phyloP scores from a whole-genome alignment of 1,140 invertebrate species.

The Uloborus diversus region DNA sequence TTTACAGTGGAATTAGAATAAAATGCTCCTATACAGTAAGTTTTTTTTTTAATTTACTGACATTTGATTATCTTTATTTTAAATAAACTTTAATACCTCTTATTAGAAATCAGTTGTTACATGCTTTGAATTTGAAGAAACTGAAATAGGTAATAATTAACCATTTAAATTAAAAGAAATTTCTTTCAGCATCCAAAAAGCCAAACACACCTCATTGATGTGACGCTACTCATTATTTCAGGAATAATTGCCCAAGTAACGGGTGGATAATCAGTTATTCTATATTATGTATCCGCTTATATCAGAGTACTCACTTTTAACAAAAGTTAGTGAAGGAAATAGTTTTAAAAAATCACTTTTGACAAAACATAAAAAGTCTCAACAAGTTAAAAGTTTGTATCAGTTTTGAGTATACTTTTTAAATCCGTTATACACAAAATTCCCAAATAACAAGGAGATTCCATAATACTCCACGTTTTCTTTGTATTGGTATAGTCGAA shows the following conservation, averaged over 20 bases:
- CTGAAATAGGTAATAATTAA: background rate
- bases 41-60: background rate
- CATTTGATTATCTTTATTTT: background rate
- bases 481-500: no score
- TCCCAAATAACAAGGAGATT: no score
- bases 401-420: no score
- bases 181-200: background rate
- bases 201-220: background rate
- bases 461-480: no score
- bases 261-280: no score
- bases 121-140: background rate
- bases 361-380: no score
- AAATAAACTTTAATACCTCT: background rate
- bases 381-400: no score
- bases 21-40: background rate
- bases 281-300: no score
- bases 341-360: no score
- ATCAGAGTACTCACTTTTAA: no score
- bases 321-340: no score
- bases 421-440: no score
- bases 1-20: background rate
- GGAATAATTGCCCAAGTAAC: background rate
- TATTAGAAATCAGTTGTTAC: background rate
- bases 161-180: background rate
- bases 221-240: background rate